Conservation (phyloP, 2,113 vertebrate genomes). For the Martes martes region DNA sequence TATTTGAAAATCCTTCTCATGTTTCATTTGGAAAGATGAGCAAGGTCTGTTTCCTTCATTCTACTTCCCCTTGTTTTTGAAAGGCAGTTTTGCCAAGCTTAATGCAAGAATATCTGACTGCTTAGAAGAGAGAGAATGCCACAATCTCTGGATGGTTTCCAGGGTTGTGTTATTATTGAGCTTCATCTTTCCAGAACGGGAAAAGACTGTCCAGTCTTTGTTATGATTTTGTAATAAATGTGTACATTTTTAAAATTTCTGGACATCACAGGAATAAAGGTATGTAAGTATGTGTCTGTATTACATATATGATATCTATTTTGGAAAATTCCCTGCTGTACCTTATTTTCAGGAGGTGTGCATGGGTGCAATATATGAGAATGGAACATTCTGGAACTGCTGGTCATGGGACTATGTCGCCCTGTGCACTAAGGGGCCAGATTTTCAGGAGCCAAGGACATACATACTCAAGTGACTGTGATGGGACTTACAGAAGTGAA, state of each 20-base stretch:
- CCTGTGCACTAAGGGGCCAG: conserved; percentile 95
- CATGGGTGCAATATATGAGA: conserved; percentile 98
- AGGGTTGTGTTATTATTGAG: conserved; percentile 92
- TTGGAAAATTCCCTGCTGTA: conserved; percentile 98
- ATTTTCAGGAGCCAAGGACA: conserved; percentile 92
- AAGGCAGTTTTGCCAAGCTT: conserved; percentile 89
- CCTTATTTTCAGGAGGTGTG: conserved; percentile 99
- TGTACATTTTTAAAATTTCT: conserved; percentile 99
- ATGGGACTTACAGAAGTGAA: conserved; percentile 89
- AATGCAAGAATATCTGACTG: conserved; percentile 89
- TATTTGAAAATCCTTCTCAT: conserved; percentile 94
- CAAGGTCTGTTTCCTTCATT: conserved; percentile 88
- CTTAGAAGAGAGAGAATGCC: conserved; percentile 92
- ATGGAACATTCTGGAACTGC: conserved; percentile 96
- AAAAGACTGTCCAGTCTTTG: conserved; percentile 99
- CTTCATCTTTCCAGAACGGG: conserved; percentile 95
- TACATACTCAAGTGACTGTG: conserved; percentile 92
- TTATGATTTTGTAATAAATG: conserved; percentile 99
- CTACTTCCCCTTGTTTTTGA: conserved; percentile 88
- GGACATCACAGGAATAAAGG: conserved; percentile 99
- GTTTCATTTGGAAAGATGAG: conserved; percentile 91
- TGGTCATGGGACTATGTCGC: conserved; percentile 94
- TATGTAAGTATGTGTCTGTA: conserved; percentile 97
- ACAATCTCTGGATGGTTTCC: conserved; percentile 90
- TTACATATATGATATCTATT: conserved; percentile 99